A percentile compares a stretch with the other conserved stretches of the same genome.
phyloP scores from a whole-genome alignment of 2,888 invertebrate genomes.

The Anagyrus pseudococci region DNA sequence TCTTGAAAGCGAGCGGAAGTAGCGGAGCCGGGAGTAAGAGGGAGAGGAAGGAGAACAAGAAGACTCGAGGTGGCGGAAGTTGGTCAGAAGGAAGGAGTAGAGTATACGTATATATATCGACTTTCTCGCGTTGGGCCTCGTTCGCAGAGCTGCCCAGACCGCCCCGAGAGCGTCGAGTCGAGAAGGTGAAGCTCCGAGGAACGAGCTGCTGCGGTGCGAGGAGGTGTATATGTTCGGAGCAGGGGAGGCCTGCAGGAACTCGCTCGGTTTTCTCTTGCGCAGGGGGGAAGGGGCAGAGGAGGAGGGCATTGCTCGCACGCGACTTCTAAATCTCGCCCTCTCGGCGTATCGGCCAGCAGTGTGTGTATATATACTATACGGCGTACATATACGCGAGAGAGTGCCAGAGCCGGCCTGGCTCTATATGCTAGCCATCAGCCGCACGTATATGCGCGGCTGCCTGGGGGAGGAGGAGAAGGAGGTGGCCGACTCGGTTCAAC shows the following conservation, averaged over 20 bases:
- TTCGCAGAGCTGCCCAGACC: not conserved
- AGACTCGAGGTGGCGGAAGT: constrained; percentile 22
- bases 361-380: too few relatives aligned
- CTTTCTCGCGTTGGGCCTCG: constrained; percentile 10
- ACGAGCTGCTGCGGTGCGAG: not conserved
- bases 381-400: too few relatives aligned
- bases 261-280: constrained; percentile 1
- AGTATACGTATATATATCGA: constrained; percentile 5
- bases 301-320: constrained; percentile 22
- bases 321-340: constrained; percentile 35
- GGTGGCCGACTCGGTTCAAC: constrained; percentile 35
- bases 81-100: constrained; percentile 16
- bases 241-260: not conserved
- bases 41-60: not conserved
- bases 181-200: too few relatives aligned
- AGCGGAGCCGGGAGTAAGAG: not conserved
- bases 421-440: not conserved
- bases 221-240: not conserved
- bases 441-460: not conserved
- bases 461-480: constrained; percentile 1
- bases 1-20: constrained; percentile 23
- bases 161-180: too few relatives aligned
- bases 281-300: too few relatives aligned
- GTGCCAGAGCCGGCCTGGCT: too few relatives aligned
- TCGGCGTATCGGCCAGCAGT: too few relatives aligned